These are phyloP conservation scores for Moxostoma hubbsi DNA, from an alignment of 2,797 vertebrate species.

Conservation along the genomic window DNA sequence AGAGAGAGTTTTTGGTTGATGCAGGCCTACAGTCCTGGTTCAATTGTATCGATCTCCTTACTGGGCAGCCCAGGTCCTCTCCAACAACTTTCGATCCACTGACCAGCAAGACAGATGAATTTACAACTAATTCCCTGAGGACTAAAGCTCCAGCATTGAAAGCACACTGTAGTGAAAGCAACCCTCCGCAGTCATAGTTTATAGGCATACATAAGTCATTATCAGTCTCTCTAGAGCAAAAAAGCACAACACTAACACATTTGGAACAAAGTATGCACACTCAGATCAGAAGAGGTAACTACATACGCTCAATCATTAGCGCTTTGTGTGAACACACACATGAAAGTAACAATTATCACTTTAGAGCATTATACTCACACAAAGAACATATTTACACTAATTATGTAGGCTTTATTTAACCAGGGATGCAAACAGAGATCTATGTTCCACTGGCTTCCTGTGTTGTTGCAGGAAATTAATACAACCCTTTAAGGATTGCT, in stretches of 20 bases:
- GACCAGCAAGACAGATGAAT: slow-evolving; percentile 50
- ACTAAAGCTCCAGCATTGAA: slow-evolving; percentile 28
- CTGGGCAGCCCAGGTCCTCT: slow-evolving; percentile 24
- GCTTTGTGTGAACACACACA: slow-evolving; percentile 18
- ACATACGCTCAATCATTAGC: slow-evolving; percentile 29
- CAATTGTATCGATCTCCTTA: slow-evolving; percentile 53
- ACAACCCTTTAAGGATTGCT: background rate
- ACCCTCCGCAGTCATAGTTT: slow-evolving; percentile 31
- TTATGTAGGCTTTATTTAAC: slow-evolving; percentile 30
- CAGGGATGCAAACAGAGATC: slow-evolving; percentile 2
- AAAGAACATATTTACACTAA: slow-evolving; percentile 14
- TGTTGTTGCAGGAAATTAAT: slow-evolving; percentile 30
- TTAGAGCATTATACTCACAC: slow-evolving; percentile 5
- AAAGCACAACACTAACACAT: background rate
- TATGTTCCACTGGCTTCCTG: background rate
- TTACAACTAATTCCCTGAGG: slow-evolving; percentile 42
- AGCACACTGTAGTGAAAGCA: slow-evolving; percentile 31
- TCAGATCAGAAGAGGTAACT: slow-evolving; percentile 4
- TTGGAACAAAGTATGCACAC: background rate
- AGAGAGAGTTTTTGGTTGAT: slow-evolving; percentile 25
- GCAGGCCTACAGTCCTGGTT: slow-evolving; percentile 41
- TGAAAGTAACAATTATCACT: slow-evolving; percentile 14
- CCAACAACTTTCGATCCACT: slow-evolving; percentile 48
- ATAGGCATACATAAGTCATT: slow-evolving; percentile 35
- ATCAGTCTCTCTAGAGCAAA: slow-evolving; percentile 24